Evolutionary conservation across 2,888 invertebrate species (phyloP).

Genomic region (Zygothrica quintamaculata): DNA sequence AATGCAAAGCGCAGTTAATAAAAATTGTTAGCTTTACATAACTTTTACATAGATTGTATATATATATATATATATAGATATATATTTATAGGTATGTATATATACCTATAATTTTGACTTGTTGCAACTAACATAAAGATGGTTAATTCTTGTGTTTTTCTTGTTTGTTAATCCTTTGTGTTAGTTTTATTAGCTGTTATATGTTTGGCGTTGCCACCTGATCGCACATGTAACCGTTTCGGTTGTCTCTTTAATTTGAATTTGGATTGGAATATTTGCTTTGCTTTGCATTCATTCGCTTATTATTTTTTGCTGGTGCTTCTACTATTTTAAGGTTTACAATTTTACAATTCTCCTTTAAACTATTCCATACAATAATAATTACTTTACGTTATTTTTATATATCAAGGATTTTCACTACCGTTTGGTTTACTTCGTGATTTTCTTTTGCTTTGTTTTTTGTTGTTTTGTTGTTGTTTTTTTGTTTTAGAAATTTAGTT

Average conservation of each 20-base stretch:
- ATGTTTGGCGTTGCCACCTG: slow-evolving; percentile 53
- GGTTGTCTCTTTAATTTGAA: slow-evolving; percentile 47
- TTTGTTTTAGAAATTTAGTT: slow-evolving; percentile 81
- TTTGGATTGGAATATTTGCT: slow-evolving; percentile 38
- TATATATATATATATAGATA: slow-evolving; percentile 4
- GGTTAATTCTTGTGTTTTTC: slow-evolving; percentile 43
- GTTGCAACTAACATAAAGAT: slow-evolving; percentile 66
- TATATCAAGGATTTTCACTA: slow-evolving; percentile 77
- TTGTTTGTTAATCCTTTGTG: neutral
- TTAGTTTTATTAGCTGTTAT: slow-evolving; percentile 25
- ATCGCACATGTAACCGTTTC: slow-evolving; percentile 42
- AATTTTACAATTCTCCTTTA: slow-evolving; percentile 53
- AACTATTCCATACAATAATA: slow-evolving; percentile 66
- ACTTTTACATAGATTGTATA: slow-evolving; percentile 45
- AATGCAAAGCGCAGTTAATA: slow-evolving; percentile 54
- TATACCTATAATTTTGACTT: slow-evolving; percentile 54
- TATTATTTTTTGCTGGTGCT: slow-evolving; percentile 51
- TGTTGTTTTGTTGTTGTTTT: too few relatives aligned
- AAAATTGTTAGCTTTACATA: slow-evolving; percentile 54
- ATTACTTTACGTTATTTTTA: slow-evolving; percentile 69
- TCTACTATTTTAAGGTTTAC: slow-evolving; percentile 47
- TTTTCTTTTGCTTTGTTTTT: too few relatives aligned
- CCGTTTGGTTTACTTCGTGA: too few relatives aligned
- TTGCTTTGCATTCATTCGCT: slow-evolving; percentile 36
- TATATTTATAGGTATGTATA: too few relatives aligned